These are phyloP conservation scores for Sturmia bella DNA, from an alignment of 2,888 invertebrate genomes.

Conservation along the genomic window DNA sequence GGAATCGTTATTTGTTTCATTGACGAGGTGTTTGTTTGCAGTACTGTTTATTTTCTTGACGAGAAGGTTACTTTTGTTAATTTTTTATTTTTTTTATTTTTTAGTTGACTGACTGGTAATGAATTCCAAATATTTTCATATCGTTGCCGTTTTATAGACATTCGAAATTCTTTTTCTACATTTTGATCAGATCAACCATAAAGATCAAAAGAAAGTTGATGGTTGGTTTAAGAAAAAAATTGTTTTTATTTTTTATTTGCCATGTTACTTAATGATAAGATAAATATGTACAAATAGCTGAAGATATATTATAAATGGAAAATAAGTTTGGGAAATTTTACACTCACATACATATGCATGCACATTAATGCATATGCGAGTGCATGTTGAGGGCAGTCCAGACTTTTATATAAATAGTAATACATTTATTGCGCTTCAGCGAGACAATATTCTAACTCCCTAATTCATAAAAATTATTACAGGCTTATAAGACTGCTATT, in stretches of 20 bases:
- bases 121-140: constrained; percentile 62
- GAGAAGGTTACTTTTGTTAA: constrained; percentile 54
- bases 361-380: no score
- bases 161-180: constrained; percentile 13
- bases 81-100: background rate
- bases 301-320: background rate
- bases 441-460: no score
- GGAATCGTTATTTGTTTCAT: constrained; percentile 35
- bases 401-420: no score
- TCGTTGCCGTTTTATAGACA: background rate
- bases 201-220: constrained; percentile 53
- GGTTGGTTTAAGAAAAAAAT: background rate
- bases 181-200: constrained; percentile 5
- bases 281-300: constrained; percentile 42
- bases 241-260: background rate
- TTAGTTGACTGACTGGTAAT: constrained; percentile 61
- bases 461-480: no score
- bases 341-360: no score
- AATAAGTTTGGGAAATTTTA: background rate
- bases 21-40: constrained; percentile 39
- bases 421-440: no score
- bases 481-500: no score
- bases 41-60: background rate
- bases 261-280: constrained; percentile 46
- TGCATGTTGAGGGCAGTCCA: no score